Evolutionary conservation across 1,140 invertebrate species (phyloP), one percentile per base, ranked within the genome.

Genomic region (Drosophila trapezifrons): DNA sequence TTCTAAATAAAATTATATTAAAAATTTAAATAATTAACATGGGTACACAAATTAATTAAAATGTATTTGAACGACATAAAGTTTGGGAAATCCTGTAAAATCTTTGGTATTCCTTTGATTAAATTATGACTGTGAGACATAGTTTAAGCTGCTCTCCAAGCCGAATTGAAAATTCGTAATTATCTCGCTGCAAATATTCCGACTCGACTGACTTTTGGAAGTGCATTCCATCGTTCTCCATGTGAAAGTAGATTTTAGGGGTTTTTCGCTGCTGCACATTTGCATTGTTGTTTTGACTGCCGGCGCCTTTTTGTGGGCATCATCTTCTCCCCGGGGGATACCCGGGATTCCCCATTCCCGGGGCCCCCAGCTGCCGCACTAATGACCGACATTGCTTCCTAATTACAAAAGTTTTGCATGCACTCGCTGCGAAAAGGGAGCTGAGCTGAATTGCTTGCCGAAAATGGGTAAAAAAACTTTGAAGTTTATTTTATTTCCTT

Each of bases 311-410:
- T 78, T 78, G 77, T 57, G 64, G 62, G 63, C 75, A 71, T 72
- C 29, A 32, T 32, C 29, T 10, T 32, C 27, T 25, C 46, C 22
- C 40, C 12, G 17, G 32, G 32, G 51, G 13, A n/a, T 10, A 10
- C 51, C 12, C 32, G 32, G 32, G 10, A 7, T 4, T 27, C 37
- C 12, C 18, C 17, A 10, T 20, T 25, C 13, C 17, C 13, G 8
- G 8, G 15, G 38, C 35, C n/a, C 45, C 32, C 32, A 37, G 20
- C 46, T 51, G 45, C 46, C 51, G 47, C 69, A 76, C 83, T 86
- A 86, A 86, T 86, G 83, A 87, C 83, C 83, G 83, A 86, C 83
- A 87, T 86, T 86, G 83, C 83, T 86, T 86, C 83, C 83, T 86
- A 86, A 86, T 86, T 86, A 86, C 83, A 87, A 86, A 86, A 86